Base-by-base conservation (phyloP, 2,113 vertebrate genomes). In the Dendropsophus ebraccatus region DNA sequence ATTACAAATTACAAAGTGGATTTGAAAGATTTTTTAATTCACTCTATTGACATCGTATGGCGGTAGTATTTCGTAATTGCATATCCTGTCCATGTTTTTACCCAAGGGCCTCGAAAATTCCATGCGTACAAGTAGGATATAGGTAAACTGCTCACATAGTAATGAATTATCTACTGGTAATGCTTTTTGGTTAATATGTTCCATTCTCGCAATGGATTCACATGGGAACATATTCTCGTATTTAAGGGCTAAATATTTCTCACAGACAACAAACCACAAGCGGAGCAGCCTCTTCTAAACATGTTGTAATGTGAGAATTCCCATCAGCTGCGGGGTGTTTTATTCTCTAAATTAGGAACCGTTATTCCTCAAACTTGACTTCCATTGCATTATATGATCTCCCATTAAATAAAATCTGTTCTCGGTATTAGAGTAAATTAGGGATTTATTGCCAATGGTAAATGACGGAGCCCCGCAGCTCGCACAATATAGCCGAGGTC, bases 271-370 rank as follows among this genome's bases (percentile, higher is more conserved):
- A 92, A 92, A 93, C 93, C 93, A 92, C 93, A 96, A 94, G 84
- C 93, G 92, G 92, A 95, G 93, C 91, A 91, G 89, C 91, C 92
- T 94, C 90, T 90, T 92, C 91, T 90, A 90, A 93, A 93, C 91
- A 76, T 92, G 89, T 88, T 93, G 93, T 93, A 94, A 94, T 92
- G 93, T 92, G 94, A 95, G 94, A 94, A 92, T 93, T 94, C 93
- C 94, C 91, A 94, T 95, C 91, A 92, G 91, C 94, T 92, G 91
- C 88, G 92, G 92, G 90, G 90, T 93, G 91, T 95, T 93, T 93
- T 92, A 91, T 90, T 93, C 90, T 89, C 91, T 93, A 93, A 94
- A 92, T 92, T 93, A 91, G 92, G 92, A 93, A 89, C 91, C 88
- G 90, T 92, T 95, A 88, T 89, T 89, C 88, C 91, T 92, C 56